Conservation (phyloP, 1,140 invertebrate species). For the Harpegnathos saltator region DNA sequence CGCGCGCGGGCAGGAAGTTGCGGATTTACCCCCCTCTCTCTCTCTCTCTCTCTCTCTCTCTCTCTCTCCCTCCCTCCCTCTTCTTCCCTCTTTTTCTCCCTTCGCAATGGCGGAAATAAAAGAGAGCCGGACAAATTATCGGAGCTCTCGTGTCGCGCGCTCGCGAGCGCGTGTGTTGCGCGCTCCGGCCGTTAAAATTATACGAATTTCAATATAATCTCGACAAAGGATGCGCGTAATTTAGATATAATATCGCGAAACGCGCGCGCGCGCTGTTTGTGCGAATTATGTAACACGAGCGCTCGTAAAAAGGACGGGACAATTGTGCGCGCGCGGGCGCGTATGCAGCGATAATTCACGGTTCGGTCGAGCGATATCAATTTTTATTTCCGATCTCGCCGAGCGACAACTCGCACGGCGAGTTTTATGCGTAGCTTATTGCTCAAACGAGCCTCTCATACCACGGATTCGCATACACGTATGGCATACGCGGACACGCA, state of each 20-base stretch:
- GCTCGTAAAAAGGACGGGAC: slow-evolving; percentile 13
- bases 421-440: neutral
- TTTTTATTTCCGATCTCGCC: slow-evolving; percentile 1
- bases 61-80: neutral
- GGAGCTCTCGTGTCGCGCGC: slow-evolving; percentile 17
- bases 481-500: too few relatives aligned
- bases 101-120: slow-evolving; percentile 10
- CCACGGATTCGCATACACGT: too few relatives aligned
- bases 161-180: neutral
- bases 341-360: slow-evolving; percentile 24
- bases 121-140: slow-evolving; percentile 33
- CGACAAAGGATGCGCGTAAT: slow-evolving; percentile 43
- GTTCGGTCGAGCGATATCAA: neutral
- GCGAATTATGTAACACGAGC: slow-evolving; percentile 19
- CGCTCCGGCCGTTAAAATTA: slow-evolving; percentile 31
- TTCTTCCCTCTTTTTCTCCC: neutral
- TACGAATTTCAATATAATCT: slow-evolving; percentile 39
- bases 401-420: neutral
- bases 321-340: too few relatives aligned
- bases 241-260: slow-evolving; percentile 48
- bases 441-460: neutral
- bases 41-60: neutral
- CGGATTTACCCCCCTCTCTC: slow-evolving; percentile 1
- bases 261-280: slow-evolving; percentile 6
- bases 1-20: neutral